Percentiles rank a stretch among this genome's conserved stretches.
These are phyloP conservation scores for Fistularia commersonii DNA, from an alignment of 2,797 vertebrate genomes.

Conservation along the genomic window DNA sequence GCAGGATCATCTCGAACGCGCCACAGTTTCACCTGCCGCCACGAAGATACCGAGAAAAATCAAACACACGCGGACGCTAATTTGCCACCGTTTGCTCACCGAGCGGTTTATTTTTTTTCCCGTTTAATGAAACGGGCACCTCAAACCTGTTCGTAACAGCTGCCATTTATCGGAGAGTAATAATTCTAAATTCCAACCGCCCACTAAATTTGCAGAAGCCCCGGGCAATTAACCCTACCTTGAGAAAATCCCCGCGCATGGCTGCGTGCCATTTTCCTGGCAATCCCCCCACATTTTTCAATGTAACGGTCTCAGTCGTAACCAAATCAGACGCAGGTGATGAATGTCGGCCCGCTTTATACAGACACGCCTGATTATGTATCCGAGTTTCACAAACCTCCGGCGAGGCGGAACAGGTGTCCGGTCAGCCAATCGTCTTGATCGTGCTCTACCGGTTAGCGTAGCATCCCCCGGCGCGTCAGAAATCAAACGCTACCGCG, in stretches of 20 bases:
- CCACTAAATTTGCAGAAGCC: conserved; percentile 33
- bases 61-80: too few species aligned
- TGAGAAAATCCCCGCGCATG: conserved; percentile 37
- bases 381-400: conserved; percentile 59
- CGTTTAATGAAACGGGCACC: background rate
- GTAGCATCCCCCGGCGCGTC: conserved; percentile 36
- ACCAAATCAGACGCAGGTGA: conserved; percentile 65
- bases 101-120: conserved; percentile 7
- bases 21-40: too few species aligned
- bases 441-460: conserved; percentile 57
- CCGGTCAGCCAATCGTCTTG: conserved; percentile 61
- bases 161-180: conserved; percentile 31
- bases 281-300: conserved; percentile 7
- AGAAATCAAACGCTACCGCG: too few species aligned
- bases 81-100: too few species aligned
- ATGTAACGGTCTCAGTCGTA: conserved; percentile 39
- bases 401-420: conserved; percentile 63
- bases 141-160: conserved; percentile 10
- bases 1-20: too few species aligned
- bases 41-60: too few species aligned
- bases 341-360: conserved; percentile 60
- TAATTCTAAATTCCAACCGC: conserved; percentile 32
- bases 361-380: conserved; percentile 56
- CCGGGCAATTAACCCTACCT: conserved; percentile 39
- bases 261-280: conserved; percentile 26